A percentile compares a stretch with the other conserved stretches of the same genome.
Evolutionary conservation across 1,140 invertebrate species (phyloP).

Genomic region (Hyles euphorbiae): DNA sequence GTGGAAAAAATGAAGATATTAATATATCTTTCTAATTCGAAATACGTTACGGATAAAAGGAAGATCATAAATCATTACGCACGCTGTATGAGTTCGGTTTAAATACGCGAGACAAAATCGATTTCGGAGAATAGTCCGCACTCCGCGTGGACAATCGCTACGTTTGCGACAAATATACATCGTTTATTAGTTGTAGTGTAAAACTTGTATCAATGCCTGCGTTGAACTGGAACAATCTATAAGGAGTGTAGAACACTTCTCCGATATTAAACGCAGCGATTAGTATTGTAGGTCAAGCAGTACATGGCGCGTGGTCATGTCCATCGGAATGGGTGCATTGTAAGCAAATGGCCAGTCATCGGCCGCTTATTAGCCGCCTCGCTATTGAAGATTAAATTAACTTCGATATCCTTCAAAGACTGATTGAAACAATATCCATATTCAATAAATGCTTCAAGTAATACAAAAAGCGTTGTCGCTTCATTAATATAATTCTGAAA

Average conservation of each 20-base stretch:
- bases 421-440: conserved; percentile 42
- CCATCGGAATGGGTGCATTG: conserved; percentile 20
- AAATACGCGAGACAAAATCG: conserved; percentile 51
- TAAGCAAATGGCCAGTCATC: conserved; percentile 49
- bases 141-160: conserved; percentile 40
- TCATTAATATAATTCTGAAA: too few relatives aligned
- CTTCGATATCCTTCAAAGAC: conserved; percentile 38
- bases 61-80: conserved; percentile 44
- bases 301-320: conserved; percentile 25
- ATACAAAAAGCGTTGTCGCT: not conserved
- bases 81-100: conserved; percentile 40
- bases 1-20: conserved; percentile 75
- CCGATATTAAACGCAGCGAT: conserved; percentile 28
- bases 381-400: conserved; percentile 54
- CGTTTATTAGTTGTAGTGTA: too few relatives aligned
- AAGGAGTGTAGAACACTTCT: not conserved
- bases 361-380: conserved; percentile 47
- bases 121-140: conserved; percentile 47
- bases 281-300: conserved; percentile 28
- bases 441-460: conserved; percentile 1
- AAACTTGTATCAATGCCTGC: not conserved
- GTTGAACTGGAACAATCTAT: not conserved
- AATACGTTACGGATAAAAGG: conserved; percentile 72
- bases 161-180: conserved; percentile 14
- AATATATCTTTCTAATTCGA: conserved; percentile 75